These are phyloP conservation scores for Elaphurus davidianus DNA, from an alignment of 2,113 vertebrate species.

Conservation along the genomic window DNA sequence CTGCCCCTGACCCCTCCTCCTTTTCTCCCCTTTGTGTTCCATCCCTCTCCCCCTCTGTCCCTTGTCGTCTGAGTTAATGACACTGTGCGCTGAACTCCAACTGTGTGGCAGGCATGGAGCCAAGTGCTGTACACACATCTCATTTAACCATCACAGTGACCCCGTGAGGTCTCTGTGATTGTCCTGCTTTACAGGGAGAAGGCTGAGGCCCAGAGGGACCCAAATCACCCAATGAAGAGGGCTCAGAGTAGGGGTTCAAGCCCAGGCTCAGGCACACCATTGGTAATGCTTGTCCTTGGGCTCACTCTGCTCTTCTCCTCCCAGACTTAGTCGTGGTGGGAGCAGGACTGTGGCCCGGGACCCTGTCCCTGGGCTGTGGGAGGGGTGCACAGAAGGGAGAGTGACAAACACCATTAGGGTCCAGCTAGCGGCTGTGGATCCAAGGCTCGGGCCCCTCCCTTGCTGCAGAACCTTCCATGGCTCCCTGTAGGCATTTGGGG, in stretches of 20 bases:
- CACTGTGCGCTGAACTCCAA: accelerated
- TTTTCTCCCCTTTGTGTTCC: not conserved
- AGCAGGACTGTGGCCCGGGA: not conserved
- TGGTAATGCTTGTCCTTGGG: not conserved
- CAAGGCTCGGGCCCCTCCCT: not conserved
- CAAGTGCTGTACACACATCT: not conserved
- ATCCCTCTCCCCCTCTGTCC: not conserved
- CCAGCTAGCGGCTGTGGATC: not conserved
- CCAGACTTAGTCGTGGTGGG: not conserved
- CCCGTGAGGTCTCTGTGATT: not conserved
- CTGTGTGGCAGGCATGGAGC: accelerated
- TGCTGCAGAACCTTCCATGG: not conserved
- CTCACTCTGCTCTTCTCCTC: not conserved
- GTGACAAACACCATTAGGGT: not conserved
- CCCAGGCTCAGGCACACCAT: not conserved
- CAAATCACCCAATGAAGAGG: not conserved
- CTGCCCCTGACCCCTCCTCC: not conserved
- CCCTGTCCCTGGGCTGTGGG: not conserved
- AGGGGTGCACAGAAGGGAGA: not conserved
- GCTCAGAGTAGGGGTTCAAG: not conserved
- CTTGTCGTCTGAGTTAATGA: not conserved
- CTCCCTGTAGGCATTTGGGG: not conserved
- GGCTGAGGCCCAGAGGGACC: not conserved
- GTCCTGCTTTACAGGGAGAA: not conserved
- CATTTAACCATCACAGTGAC: not conserved